Conservation (phyloP, 2,888 invertebrate species). For the Zhengitettix transpicula region DNA sequence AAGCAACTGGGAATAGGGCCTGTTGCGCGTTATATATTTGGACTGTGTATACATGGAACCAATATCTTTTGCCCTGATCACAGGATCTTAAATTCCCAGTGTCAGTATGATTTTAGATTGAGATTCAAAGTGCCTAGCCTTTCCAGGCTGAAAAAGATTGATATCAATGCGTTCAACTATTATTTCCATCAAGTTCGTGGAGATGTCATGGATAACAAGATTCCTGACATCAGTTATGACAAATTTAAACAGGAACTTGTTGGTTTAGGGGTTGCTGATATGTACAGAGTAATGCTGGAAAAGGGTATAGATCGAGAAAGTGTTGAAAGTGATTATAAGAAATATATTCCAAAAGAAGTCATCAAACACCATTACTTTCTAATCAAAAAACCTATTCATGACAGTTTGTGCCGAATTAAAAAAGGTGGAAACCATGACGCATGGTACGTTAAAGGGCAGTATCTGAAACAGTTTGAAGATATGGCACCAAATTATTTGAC, state of each 20-base stretch:
- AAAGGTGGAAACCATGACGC: conserved; percentile 34
- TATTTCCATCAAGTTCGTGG: conserved; percentile 69
- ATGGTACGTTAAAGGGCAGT: conserved; percentile 58
- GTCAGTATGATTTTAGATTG: conserved; percentile 51
- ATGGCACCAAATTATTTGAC: conserved; percentile 67
- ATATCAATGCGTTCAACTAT: conserved; percentile 64
- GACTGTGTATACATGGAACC: conserved; percentile 45
- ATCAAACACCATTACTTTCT: conserved; percentile 54
- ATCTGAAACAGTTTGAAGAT: conserved; percentile 61
- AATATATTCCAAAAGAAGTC: conserved; percentile 66
- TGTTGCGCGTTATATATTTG: conserved; percentile 60
- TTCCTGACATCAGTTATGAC: conserved; percentile 64
- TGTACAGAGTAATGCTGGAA: conserved; percentile 71
- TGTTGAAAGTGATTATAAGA: conserved; percentile 62
- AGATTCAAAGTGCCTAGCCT: conserved; percentile 58
- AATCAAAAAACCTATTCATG: conserved; percentile 56
- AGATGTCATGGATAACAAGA: conserved; percentile 64
- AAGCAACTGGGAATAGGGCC: conserved; percentile 58
- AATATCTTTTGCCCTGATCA: conserved; percentile 53
- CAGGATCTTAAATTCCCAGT: conserved; percentile 29
- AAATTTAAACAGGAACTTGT: conserved; percentile 59
- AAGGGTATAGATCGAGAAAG: conserved; percentile 45
- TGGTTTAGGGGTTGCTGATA: conserved; percentile 74
- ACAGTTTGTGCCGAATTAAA: conserved; percentile 39
- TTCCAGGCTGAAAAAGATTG: conserved; percentile 43